Conservation (phyloP, 1,140 invertebrate genomes). For the Atta texana region DNA sequence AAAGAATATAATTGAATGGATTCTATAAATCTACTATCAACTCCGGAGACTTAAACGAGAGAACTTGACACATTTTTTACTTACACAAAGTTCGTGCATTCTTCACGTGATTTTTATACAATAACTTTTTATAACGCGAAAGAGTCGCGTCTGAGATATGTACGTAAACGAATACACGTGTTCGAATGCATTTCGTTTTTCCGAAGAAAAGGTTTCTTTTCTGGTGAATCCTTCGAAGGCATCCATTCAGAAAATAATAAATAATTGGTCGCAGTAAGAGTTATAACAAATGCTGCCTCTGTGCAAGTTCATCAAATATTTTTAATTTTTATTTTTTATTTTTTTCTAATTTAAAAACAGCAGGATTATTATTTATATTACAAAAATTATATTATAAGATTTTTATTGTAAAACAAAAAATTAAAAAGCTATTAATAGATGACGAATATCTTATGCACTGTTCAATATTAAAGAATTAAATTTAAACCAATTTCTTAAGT, state of each 20-base stretch:
- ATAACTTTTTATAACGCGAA: not conserved
- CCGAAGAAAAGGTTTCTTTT: not conserved
- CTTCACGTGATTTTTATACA: not conserved
- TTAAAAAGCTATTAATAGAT: not conserved
- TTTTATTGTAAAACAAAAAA: not conserved
- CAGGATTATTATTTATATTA: not conserved
- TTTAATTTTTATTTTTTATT: not conserved
- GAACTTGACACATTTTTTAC: not conserved
- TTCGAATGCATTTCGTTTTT: not conserved
- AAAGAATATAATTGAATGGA: no score
- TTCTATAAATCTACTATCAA: not conserved
- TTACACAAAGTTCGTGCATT: not conserved
- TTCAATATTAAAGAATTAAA: no score
- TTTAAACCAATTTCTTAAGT: no score
- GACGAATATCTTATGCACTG: not conserved
- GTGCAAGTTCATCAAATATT: not conserved
- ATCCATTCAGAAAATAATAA: not conserved
- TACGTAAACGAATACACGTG: not conserved
- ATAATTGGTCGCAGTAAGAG: slow-evolving; percentile 7
- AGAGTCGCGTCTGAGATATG: not conserved
- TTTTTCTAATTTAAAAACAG: not conserved
- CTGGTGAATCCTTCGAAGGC: no score
- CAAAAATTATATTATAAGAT: not conserved
- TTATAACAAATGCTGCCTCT: not conserved
- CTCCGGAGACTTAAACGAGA: not conserved